phyloP scores from a whole-genome alignment of 2,888 invertebrate genomes.

The Cinara cedri region DNA sequence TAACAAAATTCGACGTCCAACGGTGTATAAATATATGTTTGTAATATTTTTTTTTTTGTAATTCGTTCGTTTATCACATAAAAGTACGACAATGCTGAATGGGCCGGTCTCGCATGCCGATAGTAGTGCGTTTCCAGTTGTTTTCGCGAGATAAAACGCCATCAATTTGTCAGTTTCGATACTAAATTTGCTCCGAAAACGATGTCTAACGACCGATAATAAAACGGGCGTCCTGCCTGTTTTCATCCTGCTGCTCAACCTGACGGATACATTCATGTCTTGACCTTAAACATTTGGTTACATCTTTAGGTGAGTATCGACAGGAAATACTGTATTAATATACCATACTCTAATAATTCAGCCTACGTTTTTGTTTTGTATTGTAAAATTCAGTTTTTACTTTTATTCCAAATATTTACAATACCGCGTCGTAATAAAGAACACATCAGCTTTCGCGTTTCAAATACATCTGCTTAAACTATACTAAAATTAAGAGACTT shows the following conservation, averaged over 20 bases:
- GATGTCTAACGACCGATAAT: conserved; percentile 34
- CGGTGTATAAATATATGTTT: too few relatives aligned
- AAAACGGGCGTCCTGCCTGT: conserved; percentile 9
- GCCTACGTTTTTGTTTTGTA: background rate
- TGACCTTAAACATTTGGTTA: conserved; percentile 46
- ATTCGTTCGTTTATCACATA: conserved; percentile 8
- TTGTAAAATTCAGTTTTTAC: background rate
- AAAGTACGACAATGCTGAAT: conserved; percentile 21
- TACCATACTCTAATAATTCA: background rate
- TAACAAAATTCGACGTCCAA: background rate
- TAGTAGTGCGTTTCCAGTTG: background rate
- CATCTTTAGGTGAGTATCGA: conserved; percentile 43
- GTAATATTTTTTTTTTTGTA: background rate
- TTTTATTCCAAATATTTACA: background rate
- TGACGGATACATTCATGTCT: conserved; percentile 52
- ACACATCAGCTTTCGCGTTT: background rate
- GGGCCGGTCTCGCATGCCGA: background rate
- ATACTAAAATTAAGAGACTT: background rate
- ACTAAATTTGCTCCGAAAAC: too few relatives aligned
- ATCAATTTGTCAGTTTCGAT: background rate
- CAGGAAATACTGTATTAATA: background rate
- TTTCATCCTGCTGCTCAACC: conserved; percentile 2
- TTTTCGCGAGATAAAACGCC: conserved; percentile 28
- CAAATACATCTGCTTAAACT: conserved; percentile 2
- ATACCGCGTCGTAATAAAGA: background rate